Evolutionary conservation across 2,888 invertebrate genomes (phyloP).

Genomic region (Desoria tigrina): DNA sequence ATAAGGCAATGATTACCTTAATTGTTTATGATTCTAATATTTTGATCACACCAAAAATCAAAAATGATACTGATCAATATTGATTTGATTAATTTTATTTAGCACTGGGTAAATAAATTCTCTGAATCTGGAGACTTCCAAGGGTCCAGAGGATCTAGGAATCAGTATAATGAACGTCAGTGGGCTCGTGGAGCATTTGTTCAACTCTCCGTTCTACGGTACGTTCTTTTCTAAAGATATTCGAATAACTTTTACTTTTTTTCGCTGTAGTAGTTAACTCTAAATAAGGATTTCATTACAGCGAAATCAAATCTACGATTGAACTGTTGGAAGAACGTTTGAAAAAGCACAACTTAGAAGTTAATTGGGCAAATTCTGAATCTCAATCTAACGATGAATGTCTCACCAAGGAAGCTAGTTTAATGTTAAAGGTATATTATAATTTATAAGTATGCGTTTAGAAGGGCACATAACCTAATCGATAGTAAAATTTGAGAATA

Average conservation of each 20-base stretch:
- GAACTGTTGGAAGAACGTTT: slow-evolving; percentile 71
- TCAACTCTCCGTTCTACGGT: slow-evolving; percentile 45
- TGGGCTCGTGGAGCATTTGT: slow-evolving; percentile 44
- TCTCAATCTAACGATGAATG: slow-evolving; percentile 12
- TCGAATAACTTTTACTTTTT: neutral
- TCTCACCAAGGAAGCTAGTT: slow-evolving; percentile 39
- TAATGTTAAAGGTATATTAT: slow-evolving; percentile 46
- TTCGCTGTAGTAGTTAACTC: neutral
- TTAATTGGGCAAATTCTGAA: no score
- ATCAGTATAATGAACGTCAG: slow-evolving; percentile 21
- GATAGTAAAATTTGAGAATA: no score
- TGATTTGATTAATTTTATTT: slow-evolving; percentile 7
- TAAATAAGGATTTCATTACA: slow-evolving; percentile 46
- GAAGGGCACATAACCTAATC: no score
- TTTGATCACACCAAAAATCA: neutral
- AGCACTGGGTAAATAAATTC: slow-evolving; percentile 34
- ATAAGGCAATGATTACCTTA: slow-evolving; percentile 69
- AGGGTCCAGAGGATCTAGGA: neutral
- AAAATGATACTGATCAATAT: neutral
- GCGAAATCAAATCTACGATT: slow-evolving; percentile 72
- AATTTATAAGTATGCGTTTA: neutral
- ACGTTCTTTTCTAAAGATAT: neutral
- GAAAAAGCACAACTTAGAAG: no score
- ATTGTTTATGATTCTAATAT: neutral
- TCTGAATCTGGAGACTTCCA: slow-evolving; percentile 13